A percentile compares a stretch with the other conserved stretches of the same genome.
phyloP scores from a whole-genome alignment of 2,113 vertebrate genomes.

The Hippolais icterina region DNA sequence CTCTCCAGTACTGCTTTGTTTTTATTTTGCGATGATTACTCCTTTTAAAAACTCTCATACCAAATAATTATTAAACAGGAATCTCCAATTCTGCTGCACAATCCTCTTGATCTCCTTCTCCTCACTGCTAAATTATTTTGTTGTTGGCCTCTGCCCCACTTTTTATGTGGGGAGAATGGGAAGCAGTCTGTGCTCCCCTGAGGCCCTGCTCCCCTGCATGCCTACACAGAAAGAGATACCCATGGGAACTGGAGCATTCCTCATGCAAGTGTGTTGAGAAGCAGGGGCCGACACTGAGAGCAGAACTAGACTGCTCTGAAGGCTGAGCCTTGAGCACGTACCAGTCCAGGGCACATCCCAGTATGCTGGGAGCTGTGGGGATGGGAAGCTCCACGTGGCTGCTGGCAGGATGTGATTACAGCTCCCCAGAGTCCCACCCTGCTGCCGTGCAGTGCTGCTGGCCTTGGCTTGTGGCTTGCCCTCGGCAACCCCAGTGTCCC shows the following conservation, averaged over 20 bases:
- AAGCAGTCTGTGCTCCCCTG: background rate
- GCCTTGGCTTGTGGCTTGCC: background rate
- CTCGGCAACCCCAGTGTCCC: background rate
- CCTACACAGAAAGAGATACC: background rate
- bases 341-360: background rate
- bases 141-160: background rate
- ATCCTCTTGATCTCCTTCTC: background rate
- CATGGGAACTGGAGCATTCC: background rate
- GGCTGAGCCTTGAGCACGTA: background rate
- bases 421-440: background rate
- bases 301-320: background rate
- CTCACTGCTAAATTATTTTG: background rate
- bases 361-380: accelerated
- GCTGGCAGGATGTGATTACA: background rate
- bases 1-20: background rate
- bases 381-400: accelerated
- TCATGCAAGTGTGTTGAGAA: background rate
- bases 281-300: background rate
- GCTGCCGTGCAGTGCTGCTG: background rate
- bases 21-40: background rate
- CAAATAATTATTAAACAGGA: background rate
- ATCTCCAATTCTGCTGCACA: background rate
- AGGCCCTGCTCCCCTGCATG: background rate
- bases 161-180: background rate
- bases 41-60: background rate